These are phyloP conservation scores for Agrotis puta DNA, from an alignment of 2,888 invertebrate genomes.

Conservation along the genomic window DNA sequence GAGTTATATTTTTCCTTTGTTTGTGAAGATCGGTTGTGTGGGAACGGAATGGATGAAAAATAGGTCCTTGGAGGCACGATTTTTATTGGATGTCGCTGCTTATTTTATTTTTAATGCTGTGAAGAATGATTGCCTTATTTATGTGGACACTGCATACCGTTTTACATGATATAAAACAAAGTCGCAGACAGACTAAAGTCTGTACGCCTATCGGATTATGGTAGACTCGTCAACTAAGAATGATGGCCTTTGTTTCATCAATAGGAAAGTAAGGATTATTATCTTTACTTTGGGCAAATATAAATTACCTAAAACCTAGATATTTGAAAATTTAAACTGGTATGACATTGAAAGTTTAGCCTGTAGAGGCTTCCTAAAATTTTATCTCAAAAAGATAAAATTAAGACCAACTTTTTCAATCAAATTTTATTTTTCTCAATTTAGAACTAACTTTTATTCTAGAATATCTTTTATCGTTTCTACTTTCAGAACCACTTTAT, in stretches of 20 bases:
- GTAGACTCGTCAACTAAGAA: too few species aligned
- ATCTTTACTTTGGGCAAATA: too few species aligned
- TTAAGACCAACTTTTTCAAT: conserved; percentile 6
- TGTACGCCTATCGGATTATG: too few species aligned
- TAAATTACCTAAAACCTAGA: background rate
- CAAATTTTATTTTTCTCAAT: background rate
- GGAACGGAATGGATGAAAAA: conserved; percentile 43
- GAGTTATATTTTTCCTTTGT: conserved; percentile 62
- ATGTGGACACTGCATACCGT: too few species aligned
- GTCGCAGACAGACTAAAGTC: too few species aligned
- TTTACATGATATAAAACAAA: too few species aligned
- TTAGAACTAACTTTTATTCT: background rate
- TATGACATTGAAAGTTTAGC: background rate
- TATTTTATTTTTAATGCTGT: conserved; percentile 37
- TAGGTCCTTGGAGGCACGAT: conserved; percentile 48
- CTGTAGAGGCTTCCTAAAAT: background rate
- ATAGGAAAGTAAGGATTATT: too few species aligned
- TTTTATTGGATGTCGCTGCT: conserved; percentile 29
- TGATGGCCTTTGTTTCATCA: too few species aligned
- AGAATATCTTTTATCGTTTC: conserved; percentile 13
- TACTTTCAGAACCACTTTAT: conserved; percentile 12
- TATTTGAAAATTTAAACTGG: too few species aligned
- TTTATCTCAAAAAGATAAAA: background rate
- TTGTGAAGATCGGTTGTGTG: conserved; percentile 41
- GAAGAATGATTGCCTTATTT: conserved; percentile 8